Evolutionary conservation across 1,140 invertebrate genomes (phyloP).

Genomic region (Danaus melanippus): DNA sequence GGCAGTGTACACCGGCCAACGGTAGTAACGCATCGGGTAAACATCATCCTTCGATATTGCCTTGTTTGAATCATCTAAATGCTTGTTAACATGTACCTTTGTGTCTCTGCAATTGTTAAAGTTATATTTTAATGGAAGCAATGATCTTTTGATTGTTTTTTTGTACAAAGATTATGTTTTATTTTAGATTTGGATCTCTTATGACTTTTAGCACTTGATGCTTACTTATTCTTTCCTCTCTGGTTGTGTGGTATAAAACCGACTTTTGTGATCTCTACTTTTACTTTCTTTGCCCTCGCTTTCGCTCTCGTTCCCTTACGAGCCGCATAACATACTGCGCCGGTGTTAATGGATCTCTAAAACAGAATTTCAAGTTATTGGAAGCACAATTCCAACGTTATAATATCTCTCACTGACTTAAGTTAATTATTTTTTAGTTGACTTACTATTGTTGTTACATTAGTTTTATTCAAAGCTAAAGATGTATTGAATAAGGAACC

Average conservation of each 20-base stretch:
- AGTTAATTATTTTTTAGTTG: slow-evolving; percentile 7
- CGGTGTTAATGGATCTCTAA: slow-evolving; percentile 52
- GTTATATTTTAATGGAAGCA: background rate
- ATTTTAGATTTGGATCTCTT: too few species aligned
- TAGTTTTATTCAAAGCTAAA: slow-evolving; percentile 35
- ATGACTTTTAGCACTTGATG: too few species aligned
- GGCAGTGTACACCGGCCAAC: slow-evolving; percentile 76
- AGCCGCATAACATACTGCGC: slow-evolving; percentile 74
- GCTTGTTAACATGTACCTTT: slow-evolving; percentile 46
- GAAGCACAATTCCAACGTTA: too few species aligned
- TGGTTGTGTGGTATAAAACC: slow-evolving; percentile 77
- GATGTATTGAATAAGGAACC: slow-evolving; percentile 41
- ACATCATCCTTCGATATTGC: slow-evolving; percentile 77
- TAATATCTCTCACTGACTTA: slow-evolving; percentile 1
- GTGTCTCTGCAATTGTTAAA: slow-evolving; percentile 27
- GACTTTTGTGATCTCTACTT: slow-evolving; percentile 79
- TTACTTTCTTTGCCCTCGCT: slow-evolving; percentile 79
- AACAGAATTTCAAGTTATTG: slow-evolving; percentile 15
- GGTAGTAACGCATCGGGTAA: slow-evolving; percentile 74
- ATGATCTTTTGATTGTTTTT: too few species aligned
- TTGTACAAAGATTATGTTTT: background rate
- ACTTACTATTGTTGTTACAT: slow-evolving; percentile 43
- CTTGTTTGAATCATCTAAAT: slow-evolving; percentile 75
- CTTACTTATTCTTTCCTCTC: slow-evolving; percentile 65
- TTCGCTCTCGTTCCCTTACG: slow-evolving; percentile 84